A percentile compares a stretch with the other conserved stretches of the same genome.
Conservation (phyloP, 1,140 invertebrate species). For the Aphaenogaster rudis region DNA sequence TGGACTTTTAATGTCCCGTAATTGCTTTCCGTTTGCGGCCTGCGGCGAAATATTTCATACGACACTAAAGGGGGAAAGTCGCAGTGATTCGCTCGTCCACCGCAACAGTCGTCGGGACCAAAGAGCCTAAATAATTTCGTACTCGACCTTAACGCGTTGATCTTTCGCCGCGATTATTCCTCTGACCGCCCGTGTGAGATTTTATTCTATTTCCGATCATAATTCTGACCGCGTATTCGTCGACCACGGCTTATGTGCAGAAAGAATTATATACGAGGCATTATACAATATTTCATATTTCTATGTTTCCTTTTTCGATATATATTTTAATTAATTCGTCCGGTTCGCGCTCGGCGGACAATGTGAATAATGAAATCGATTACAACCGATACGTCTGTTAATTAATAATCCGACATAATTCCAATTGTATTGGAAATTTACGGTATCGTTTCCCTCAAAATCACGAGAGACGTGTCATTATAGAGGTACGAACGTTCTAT, state of each 20-base stretch:
- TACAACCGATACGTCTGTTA: neutral
- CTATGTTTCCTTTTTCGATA: neutral
- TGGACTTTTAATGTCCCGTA: constrained; percentile 75
- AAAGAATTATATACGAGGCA: neutral
- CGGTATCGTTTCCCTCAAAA: neutral
- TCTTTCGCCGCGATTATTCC: constrained; percentile 1
- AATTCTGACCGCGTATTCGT: neutral
- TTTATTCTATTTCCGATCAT: constrained; percentile 3
- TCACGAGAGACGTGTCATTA: neutral
- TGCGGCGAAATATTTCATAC: constrained; percentile 79
- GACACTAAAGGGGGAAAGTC: constrained; percentile 64
- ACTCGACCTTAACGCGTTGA: neutral
- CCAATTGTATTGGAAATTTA: neutral
- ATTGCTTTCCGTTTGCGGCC: constrained; percentile 79
- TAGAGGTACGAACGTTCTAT: neutral
- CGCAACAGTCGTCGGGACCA: neutral
- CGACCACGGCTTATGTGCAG: neutral
- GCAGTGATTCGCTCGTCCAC: constrained; percentile 36
- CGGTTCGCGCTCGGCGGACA: neutral
- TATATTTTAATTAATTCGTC: constrained; percentile 22
- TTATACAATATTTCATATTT: neutral
- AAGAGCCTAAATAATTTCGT: constrained; percentile 58
- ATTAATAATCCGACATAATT: constrained; percentile 10
- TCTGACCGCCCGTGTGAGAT: neutral
- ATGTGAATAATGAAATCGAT: neutral